Evolutionary conservation across 1,140 invertebrate genomes (phyloP).

Genomic region (Leptinotarsa defecta): DNA sequence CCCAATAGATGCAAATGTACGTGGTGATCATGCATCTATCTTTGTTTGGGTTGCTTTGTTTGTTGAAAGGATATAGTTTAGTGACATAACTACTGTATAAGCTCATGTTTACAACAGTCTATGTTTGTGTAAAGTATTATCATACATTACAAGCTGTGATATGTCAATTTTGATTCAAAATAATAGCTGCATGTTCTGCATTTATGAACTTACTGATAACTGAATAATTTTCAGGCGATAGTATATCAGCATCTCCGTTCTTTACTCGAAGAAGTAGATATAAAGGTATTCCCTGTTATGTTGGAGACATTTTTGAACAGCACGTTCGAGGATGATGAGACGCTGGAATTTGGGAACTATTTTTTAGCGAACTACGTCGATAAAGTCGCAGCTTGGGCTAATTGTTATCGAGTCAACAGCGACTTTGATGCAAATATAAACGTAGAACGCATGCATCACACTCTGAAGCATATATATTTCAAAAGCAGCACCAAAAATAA

Average conservation of each 20-base stretch:
- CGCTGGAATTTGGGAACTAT: constrained; percentile 31
- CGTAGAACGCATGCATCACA: constrained; percentile 32
- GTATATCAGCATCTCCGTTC: constrained; percentile 29
- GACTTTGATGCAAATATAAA: constrained; percentile 32
- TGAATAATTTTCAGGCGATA: too few relatives aligned
- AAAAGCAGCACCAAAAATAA: constrained; percentile 17
- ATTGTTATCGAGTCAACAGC: constrained; percentile 21
- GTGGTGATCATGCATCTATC: too few relatives aligned
- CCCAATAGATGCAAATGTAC: too few relatives aligned
- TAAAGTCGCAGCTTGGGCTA: constrained; percentile 28
- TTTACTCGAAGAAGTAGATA: constrained; percentile 24
- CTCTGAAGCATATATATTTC: constrained; percentile 36
- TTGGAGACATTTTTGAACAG: not conserved
- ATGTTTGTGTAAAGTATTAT: too few relatives aligned
- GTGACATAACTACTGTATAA: too few relatives aligned
- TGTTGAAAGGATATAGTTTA: too few relatives aligned
- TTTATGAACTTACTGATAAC: too few relatives aligned
- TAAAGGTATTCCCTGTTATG: not conserved
- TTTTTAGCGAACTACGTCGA: constrained; percentile 30
- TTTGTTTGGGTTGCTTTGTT: too few relatives aligned
- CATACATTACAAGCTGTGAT: too few relatives aligned
- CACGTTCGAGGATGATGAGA: constrained; percentile 22
- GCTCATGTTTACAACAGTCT: too few relatives aligned
- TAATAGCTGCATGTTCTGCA: too few relatives aligned
- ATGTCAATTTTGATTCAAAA: too few relatives aligned